A percentile compares a stretch with the other conserved stretches of the same genome.
These are phyloP conservation scores for Antigone vipio DNA, from an alignment of 2,113 vertebrate species.

Conservation along the genomic window DNA sequence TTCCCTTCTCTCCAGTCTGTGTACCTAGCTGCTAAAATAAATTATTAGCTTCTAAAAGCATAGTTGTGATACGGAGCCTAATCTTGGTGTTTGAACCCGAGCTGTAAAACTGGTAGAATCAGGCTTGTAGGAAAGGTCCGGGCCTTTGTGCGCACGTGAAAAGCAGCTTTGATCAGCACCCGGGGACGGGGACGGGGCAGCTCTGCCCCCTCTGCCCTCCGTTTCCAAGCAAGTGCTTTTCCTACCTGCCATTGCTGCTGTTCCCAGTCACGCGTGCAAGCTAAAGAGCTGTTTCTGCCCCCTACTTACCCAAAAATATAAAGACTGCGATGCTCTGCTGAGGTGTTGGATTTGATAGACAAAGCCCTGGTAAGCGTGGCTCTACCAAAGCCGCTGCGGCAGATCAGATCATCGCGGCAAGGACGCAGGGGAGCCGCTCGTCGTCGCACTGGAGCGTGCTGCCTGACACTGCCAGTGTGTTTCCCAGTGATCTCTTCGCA, in stretches of 20 bases:
- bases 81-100: neutral
- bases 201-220: too few relatives aligned
- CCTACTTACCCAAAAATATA: fast-evolving
- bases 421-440: neutral
- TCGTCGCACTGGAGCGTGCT: neutral
- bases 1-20: neutral
- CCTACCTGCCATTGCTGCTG: neutral
- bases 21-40: neutral
- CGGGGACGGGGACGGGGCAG: too few relatives aligned
- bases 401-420: too few relatives aligned
- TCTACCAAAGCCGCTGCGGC: neutral
- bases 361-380: neutral
- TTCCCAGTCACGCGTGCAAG: fast-evolving
- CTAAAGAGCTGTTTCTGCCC: neutral
- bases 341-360: fast-evolving
- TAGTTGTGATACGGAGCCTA: fast-evolving
- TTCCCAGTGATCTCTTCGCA: neutral
- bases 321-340: fast-evolving
- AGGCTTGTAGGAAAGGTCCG: neutral
- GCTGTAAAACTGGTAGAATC: fast-evolving
- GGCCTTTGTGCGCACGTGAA: too few relatives aligned
- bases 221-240: neutral
- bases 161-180: neutral
- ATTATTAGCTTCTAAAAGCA: fast-evolving
- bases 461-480: neutral